phyloP scores from a whole-genome alignment of 2,888 invertebrate genomes.

The Linnaemya tessellans region DNA sequence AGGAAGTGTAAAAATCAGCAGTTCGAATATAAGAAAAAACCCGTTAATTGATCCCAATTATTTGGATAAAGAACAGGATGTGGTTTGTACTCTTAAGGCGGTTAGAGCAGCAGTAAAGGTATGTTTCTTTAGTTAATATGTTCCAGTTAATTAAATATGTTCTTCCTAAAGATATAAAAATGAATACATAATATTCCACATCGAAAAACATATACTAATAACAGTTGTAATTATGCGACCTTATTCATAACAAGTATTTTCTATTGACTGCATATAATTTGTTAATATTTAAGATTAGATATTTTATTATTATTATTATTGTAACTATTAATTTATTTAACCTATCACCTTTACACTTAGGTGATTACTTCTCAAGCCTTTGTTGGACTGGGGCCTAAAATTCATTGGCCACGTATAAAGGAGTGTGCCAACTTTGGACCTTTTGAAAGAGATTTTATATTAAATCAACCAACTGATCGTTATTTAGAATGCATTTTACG shows the following conservation, averaged over 20 bases:
- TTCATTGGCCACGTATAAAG: slow-evolving; percentile 87
- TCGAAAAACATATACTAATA: too few relatives aligned
- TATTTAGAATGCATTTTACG: slow-evolving; percentile 88
- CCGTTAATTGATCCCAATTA: slow-evolving; percentile 91
- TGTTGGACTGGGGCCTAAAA: slow-evolving; percentile 85
- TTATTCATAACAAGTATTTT: too few relatives aligned
- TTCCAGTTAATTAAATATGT: too few relatives aligned
- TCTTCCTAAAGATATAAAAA: too few relatives aligned
- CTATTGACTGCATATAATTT: neutral
- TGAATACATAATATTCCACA: too few relatives aligned
- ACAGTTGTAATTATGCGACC: too few relatives aligned
- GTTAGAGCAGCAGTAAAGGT: slow-evolving; percentile 85
- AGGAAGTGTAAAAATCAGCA: slow-evolving; percentile 86
- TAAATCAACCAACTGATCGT: slow-evolving; percentile 83
- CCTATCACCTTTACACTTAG: slow-evolving; percentile 16
- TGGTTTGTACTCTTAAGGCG: slow-evolving; percentile 86
- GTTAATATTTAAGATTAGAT: neutral
- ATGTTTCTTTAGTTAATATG: too few relatives aligned
- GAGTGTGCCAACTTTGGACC: slow-evolving; percentile 85
- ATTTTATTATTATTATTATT: too few relatives aligned
- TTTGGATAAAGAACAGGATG: slow-evolving; percentile 86
- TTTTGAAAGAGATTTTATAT: slow-evolving; percentile 83
- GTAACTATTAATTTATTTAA: too few relatives aligned
- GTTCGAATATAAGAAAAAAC: slow-evolving; percentile 85
- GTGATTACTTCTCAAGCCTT: slow-evolving; percentile 85